Base-by-base conservation (phyloP, 2,888 invertebrate species). In the Tethea ocularis region DNA sequence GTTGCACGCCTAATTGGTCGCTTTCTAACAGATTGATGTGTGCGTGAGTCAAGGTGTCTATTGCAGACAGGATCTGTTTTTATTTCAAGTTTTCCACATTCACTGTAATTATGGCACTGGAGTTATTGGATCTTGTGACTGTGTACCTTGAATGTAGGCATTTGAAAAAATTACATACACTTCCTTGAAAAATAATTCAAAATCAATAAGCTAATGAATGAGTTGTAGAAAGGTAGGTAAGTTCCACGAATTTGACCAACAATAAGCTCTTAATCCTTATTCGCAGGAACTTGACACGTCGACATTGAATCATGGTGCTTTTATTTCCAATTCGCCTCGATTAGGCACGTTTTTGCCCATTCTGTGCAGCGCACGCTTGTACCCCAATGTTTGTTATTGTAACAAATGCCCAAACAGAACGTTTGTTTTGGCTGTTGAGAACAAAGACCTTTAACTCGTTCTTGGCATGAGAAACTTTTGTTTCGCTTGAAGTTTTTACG, bases 351-450 rank as follows among this genome's bases (percentile, higher is more conserved):
- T 83, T 83, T 78, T 78, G 77, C 80, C 71, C 74, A 72, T 75
- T 73, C 75, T 69, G 64, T 64, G 67, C 72, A 69, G 74, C 75
- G 73, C 77, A 61, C 66, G 69, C 72, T 77, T 69, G 67, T 75
- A 71, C 77, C 78, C 78, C 77, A 74, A 75, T 84, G 85, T 87
- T 89, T 91, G 88, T 89, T 91, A 89, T 90, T 86, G 84, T 84
- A 87, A 81, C 84, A 81, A 88, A 85, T 80, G 82, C 83, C 84
- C 84, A 87, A 89, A 89, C 89, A 86, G 72, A 71, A 70, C 79
- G 83, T 86, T 86, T 91, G 91, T 91, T 92, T 91, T 91, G 91
- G 87, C 91, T 89, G 79, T 77, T 68, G 74, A 86, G 88, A 91
- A 92, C 91, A 91, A 91, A 89, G 89, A 85, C 79, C 78, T 83